Percentiles rank a stretch among this genome's conserved stretches.
Conservation (phyloP, 2,888 invertebrate genomes). For the Cartodere bifasciata region DNA sequence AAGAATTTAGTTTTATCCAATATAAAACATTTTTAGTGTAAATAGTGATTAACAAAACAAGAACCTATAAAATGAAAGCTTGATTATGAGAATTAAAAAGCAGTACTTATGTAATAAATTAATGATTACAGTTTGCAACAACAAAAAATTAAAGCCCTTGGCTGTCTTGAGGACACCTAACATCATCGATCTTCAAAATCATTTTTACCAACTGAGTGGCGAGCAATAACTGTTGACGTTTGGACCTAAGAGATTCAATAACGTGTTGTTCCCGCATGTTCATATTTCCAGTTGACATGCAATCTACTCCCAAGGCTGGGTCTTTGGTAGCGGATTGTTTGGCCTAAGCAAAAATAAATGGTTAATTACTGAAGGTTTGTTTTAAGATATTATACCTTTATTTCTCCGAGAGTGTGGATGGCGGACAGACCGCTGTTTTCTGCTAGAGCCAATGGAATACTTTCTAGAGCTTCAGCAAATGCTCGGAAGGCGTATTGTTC, state of each 20-base stretch:
- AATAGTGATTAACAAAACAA: too few relatives aligned
- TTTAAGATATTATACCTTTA: constrained; percentile 43
- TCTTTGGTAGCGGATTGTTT: constrained; percentile 77
- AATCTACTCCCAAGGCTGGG: constrained; percentile 86
- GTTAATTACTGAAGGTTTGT: neutral
- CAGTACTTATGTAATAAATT: too few relatives aligned
- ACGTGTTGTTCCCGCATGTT: constrained; percentile 95
- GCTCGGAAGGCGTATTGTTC: constrained; percentile 96
- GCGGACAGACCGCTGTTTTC: constrained; percentile 93
- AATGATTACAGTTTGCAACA: too few relatives aligned
- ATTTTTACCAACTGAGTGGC: constrained; percentile 98
- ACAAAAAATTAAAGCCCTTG: constrained; percentile 8
- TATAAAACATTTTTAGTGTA: too few relatives aligned
- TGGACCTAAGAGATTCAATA: constrained; percentile 91
- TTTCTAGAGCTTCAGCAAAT: constrained; percentile 92
- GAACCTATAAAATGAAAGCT: too few relatives aligned
- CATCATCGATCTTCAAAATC: constrained; percentile 99
- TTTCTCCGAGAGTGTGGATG: constrained; percentile 81
- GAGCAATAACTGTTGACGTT: constrained; percentile 92
- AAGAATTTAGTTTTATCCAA: too few relatives aligned
- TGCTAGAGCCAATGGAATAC: constrained; percentile 87
- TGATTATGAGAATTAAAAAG: too few relatives aligned
- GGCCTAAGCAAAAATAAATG: constrained; percentile 35
- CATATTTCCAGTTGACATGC: constrained; percentile 65
- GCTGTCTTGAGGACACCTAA: constrained; percentile 32